Percentiles rank a stretch among this genome's conserved stretches.
These are phyloP conservation scores for Protonemura montana DNA, from an alignment of 2,888 invertebrate species.

Conservation along the genomic window DNA sequence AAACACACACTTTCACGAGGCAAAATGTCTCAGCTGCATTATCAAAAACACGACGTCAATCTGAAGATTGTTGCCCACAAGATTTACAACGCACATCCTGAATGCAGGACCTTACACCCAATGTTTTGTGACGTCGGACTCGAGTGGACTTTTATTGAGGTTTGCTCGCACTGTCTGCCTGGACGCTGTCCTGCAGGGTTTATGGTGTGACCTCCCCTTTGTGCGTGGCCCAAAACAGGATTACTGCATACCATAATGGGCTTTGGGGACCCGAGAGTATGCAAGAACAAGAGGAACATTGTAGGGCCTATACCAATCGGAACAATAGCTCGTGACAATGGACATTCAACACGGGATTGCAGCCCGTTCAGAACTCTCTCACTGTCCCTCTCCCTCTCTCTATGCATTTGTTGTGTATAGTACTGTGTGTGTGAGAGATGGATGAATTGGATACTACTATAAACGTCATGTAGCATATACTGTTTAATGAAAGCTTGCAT, in stretches of 20 bases:
- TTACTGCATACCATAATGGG: slow-evolving; percentile 42
- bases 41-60: slow-evolving; percentile 18
- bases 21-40: neutral
- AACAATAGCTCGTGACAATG: slow-evolving; percentile 29
- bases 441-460: slow-evolving; percentile 38
- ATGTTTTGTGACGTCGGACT: neutral
- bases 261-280: slow-evolving; percentile 33
- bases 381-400: too few relatives aligned
- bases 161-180: slow-evolving; percentile 18
- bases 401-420: slow-evolving; percentile 25
- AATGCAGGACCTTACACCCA: neutral
- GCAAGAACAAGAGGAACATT: slow-evolving; percentile 36
- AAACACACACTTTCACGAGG: neutral
- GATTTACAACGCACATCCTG: slow-evolving; percentile 25
- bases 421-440: slow-evolving; percentile 18
- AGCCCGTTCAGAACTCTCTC: slow-evolving; percentile 31
- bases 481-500: slow-evolving; percentile 38
- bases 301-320: slow-evolving; percentile 15
- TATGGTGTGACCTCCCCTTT: slow-evolving; percentile 39
- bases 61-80: neutral
- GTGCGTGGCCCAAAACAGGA: slow-evolving; percentile 36
- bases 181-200: slow-evolving; percentile 27
- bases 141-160: slow-evolving; percentile 29
- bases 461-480: slow-evolving; percentile 40
- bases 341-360: slow-evolving; percentile 19